A percentile compares a stretch with the other conserved stretches of the same genome.
phyloP scores from a whole-genome alignment of 2,113 vertebrate species.

The Callionymus lyra region DNA sequence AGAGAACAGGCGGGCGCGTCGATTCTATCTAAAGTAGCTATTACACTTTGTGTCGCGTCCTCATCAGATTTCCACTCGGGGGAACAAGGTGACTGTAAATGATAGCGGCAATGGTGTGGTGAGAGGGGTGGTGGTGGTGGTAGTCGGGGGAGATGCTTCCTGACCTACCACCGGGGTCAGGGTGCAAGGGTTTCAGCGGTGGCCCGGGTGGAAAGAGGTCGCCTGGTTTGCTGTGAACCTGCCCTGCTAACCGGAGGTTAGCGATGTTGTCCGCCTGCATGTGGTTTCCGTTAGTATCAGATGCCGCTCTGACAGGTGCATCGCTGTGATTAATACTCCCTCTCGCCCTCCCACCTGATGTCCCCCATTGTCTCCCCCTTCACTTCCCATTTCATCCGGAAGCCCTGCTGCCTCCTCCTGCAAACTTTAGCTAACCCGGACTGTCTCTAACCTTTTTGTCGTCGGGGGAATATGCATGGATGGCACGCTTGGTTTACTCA shows the following conservation, averaged over 20 bases:
- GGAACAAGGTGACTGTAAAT: conserved; percentile 28
- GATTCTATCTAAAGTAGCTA: conserved; percentile 62
- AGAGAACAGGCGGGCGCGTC: conserved; percentile 46
- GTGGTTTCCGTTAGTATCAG: conserved; percentile 95
- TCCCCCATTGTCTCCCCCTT: conserved; percentile 8
- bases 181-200: conserved; percentile 13
- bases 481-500: conserved; percentile 1
- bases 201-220: conserved; percentile 25
- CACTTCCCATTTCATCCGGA: neutral
- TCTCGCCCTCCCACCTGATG: conserved; percentile 32
- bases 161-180: conserved; percentile 18
- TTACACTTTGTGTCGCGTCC: conserved; percentile 42
- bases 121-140: too few relatives aligned
- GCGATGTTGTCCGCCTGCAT: conserved; percentile 63
- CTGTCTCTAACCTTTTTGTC: neutral
- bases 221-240: conserved; percentile 46
- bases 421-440: conserved; percentile 10
- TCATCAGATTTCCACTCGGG: conserved; percentile 30
- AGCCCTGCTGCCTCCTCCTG: neutral
- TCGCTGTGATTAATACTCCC: conserved; percentile 81
- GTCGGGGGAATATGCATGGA: too few relatives aligned
- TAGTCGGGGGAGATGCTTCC: conserved; percentile 19
- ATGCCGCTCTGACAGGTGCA: conserved; percentile 89
- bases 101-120: too few relatives aligned
- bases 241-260: conserved; percentile 46